A percentile compares a stretch with the other conserved stretches of the same genome.
Evolutionary conservation across 2,797 vertebrate genomes (phyloP).

Genomic region (Anableps anableps): DNA sequence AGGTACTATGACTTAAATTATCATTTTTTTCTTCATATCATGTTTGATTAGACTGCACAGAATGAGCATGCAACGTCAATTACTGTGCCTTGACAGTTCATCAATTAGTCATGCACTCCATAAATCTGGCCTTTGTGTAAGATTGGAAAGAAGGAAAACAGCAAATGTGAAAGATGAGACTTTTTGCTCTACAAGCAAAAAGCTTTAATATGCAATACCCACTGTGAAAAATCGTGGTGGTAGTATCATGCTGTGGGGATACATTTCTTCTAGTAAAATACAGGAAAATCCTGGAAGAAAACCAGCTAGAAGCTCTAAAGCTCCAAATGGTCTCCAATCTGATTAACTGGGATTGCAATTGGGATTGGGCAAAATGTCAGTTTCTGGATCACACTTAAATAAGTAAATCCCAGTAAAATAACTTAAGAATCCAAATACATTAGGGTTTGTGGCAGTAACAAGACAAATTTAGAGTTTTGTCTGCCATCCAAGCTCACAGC

Average conservation of each 20-base stretch:
- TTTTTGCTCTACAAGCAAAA: too few species aligned
- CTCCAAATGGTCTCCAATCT: background rate
- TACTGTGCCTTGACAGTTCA: background rate
- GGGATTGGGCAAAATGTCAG: background rate
- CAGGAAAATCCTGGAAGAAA: too few species aligned
- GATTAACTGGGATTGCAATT: background rate
- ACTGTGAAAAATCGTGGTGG: too few species aligned
- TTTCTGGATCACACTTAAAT: background rate
- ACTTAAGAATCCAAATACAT: background rate
- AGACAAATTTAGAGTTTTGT: constrained; percentile 61
- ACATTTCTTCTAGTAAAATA: too few species aligned
- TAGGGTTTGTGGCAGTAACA: background rate
- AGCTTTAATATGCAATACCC: too few species aligned
- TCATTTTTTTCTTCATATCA: background rate
- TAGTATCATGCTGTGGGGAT: too few species aligned
- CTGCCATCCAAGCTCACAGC: constrained; percentile 33
- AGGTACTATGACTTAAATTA: background rate
- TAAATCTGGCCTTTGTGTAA: too few species aligned
- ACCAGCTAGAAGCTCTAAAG: too few species aligned
- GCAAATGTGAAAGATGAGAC: too few species aligned
- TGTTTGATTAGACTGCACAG: background rate
- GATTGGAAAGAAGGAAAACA: too few species aligned
- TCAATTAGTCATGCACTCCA: too few species aligned
- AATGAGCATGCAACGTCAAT: background rate
- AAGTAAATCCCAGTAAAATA: background rate